Conservation (phyloP, 2,113 vertebrate species). For the Scalopus aquaticus region DNA sequence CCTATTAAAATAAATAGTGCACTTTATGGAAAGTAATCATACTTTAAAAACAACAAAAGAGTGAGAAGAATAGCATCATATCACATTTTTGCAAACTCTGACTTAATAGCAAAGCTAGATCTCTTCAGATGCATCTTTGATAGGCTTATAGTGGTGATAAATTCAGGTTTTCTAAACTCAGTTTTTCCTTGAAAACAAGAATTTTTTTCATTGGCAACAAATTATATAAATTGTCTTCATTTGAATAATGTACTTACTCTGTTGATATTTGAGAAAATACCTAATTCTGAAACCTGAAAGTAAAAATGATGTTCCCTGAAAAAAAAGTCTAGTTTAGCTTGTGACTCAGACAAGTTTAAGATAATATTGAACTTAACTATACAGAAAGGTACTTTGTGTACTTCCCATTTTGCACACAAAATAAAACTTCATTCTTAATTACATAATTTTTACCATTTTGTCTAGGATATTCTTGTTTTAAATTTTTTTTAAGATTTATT, state of each 20-base stretch:
- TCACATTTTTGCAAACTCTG: slow-evolving; percentile 40
- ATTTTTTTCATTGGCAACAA: not conserved
- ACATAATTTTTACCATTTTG: not conserved
- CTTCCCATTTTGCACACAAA: not conserved
- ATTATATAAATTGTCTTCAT: not conserved
- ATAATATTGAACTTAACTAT: not conserved
- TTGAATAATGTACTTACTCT: not conserved
- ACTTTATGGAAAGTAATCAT: not conserved
- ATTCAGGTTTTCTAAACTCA: slow-evolving; percentile 23
- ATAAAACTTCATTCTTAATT: not conserved
- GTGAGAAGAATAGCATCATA: not conserved
- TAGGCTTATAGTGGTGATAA: not conserved
- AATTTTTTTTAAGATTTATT: no score
- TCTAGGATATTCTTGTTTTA: not conserved
- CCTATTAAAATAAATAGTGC: not conserved
- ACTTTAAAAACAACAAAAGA: not conserved
- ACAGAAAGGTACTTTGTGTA: not conserved
- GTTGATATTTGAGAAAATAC: not conserved
- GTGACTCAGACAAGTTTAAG: not conserved
- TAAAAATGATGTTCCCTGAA: not conserved
- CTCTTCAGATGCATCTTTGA: not conserved
- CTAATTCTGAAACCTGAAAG: not conserved
- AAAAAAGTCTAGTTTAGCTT: not conserved
- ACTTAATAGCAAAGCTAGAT: not conserved
- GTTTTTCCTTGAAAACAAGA: slow-evolving; percentile 35